Base-by-base conservation (phyloP, 2,797 vertebrate genomes). In the Prunella strophiata region DNA sequence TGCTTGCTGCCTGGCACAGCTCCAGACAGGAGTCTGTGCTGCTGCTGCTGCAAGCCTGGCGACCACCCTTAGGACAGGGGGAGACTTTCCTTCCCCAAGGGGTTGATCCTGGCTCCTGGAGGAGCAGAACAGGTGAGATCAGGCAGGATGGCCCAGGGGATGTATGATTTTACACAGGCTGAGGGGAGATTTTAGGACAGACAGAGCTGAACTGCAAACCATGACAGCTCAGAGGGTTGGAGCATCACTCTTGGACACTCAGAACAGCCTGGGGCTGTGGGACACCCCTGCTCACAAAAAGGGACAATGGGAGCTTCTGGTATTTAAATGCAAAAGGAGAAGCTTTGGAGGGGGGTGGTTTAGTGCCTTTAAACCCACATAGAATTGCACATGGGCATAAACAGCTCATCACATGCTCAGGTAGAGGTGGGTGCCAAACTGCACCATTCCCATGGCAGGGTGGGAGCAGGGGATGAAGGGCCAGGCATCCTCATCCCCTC, bases 381-480 rank as follows among this genome's bases (percentile, higher is more conserved):
- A 21, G 51, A 45, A 57, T 48, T n/a, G 42, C 29, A 27, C 1
- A 1, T 2, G 51, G 38, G 13, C 48, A 20, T 13, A 20, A 36
- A 36, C 4, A 13, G 21, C 50, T 58, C 47, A 17, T 3, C 36
- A 1, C 0, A 0, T 2, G n/a, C 45, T 30, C 5, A 3, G 26
- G n/a, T 21, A 63, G 20, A 27, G 42, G 30, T 1, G 4, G 11
- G 81, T 25, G 48, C 40, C 65, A 73, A 73, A 42, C 22, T 5
- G 11, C 30, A 42, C 47, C 3, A 1, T 50, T 45, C 18, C 20
- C 4, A 0, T 0, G 38, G 1, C 0, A 11, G 42, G 15, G 6
- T 0, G 27, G n/a, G 48, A 3, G 1, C n/a, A 5, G 66, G 21
- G 30, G 10, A 26, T 0, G 0, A 87, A 78, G n/a, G 54, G 20